Evolutionary conservation across 1,140 invertebrate genomes (phyloP).

Genomic region (Palaemon carinicauda): DNA sequence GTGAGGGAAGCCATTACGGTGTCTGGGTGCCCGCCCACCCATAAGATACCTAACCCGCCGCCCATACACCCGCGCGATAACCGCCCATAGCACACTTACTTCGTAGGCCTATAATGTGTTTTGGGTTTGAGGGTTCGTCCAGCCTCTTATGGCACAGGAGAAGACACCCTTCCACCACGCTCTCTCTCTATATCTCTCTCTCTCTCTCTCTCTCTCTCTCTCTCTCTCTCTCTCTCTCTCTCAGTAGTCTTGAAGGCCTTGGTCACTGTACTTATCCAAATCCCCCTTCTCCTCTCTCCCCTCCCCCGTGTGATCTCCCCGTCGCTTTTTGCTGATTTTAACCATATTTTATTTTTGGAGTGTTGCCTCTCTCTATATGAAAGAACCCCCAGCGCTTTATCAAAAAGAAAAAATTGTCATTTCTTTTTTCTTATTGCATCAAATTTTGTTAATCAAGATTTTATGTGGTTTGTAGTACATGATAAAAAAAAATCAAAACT

Average conservation of each 20-base stretch:
- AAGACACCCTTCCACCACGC: not conserved
- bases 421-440: no score
- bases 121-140: not conserved
- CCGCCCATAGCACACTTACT: not conserved
- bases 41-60: constrained; percentile 3
- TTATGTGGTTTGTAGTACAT: no score
- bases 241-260: not conserved
- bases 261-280: not conserved
- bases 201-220: no score
- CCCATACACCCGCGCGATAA: constrained; percentile 23
- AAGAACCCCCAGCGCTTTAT: not conserved
- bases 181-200: not conserved
- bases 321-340: constrained; percentile 21
- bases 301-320: not conserved
- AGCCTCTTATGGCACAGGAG: not conserved
- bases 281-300: no score
- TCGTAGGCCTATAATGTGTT: constrained; percentile 9
- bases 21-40: constrained; percentile 2
- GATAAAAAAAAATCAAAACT: no score
- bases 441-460: no score
- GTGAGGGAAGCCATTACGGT: constrained; percentile 37
- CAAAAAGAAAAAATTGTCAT: no score
- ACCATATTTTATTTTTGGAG: not conserved
- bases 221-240: not conserved
- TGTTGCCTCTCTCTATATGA: not conserved